Evolutionary conservation across 1,140 invertebrate genomes (phyloP).

Genomic region (Zaprionus inermis): DNA sequence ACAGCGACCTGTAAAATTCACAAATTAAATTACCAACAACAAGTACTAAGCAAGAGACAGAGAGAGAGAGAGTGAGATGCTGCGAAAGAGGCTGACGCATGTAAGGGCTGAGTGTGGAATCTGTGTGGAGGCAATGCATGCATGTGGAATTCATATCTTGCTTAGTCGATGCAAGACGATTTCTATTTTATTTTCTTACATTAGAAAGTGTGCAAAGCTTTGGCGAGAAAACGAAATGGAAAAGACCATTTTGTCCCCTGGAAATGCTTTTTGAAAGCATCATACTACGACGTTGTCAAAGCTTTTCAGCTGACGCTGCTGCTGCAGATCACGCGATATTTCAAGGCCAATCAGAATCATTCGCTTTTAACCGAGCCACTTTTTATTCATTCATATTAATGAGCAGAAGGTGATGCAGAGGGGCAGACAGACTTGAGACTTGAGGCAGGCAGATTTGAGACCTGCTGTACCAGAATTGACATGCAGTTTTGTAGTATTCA

Average conservation of each 20-base stretch:
- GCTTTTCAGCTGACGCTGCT: conserved; percentile 14
- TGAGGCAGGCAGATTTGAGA: background rate
- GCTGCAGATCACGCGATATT: conserved; percentile 16
- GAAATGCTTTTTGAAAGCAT: conserved; percentile 8
- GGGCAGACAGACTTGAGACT: conserved; percentile 1
- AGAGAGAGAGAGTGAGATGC: background rate
- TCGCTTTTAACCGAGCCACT: conserved; percentile 30
- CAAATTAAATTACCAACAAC: conserved; percentile 39
- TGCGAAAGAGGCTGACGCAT: background rate
- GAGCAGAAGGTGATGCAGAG: conserved; percentile 6
- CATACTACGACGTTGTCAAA: background rate
- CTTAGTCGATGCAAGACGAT: conserved; percentile 29
- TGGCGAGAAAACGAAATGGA: conserved; percentile 25
- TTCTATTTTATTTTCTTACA: conserved; percentile 37
- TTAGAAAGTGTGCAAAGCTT: conserved; percentile 47
- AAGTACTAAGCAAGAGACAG: background rate
- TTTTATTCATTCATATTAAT: conserved; percentile 75
- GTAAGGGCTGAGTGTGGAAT: background rate
- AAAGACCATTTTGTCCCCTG: conserved; percentile 1
- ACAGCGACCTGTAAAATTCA: conserved; percentile 25
- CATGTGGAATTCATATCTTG: conserved; percentile 3
- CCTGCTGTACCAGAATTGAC: conserved; percentile 1
- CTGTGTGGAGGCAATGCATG: background rate
- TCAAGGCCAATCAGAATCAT: conserved; percentile 46
- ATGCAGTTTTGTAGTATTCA: conserved; percentile 6